Conservation (phyloP, 2,113 vertebrate genomes). For the Meriones unguiculatus region DNA sequence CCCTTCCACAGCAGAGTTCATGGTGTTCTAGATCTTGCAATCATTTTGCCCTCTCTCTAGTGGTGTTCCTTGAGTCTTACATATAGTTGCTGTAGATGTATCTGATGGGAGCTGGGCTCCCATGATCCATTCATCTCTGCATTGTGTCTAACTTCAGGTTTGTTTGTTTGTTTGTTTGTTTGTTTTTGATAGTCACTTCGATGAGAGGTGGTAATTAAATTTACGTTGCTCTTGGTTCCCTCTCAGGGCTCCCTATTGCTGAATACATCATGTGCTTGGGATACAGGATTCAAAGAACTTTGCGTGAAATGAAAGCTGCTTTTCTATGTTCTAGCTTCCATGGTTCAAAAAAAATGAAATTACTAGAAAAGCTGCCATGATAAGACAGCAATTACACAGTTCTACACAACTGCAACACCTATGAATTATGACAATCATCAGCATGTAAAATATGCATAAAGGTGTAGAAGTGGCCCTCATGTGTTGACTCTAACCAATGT, state of each 20-base stretch:
- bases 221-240: not conserved
- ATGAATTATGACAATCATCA: not conserved
- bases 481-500: not conserved
- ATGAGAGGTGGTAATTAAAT: not conserved
- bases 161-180: no score
- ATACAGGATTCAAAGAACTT: not conserved
- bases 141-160: not conserved
- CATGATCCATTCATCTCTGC: not conserved
- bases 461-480: not conserved
- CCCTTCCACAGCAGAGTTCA: not conserved
- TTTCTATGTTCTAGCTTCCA: not conserved
- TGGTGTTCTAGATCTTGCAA: not conserved
- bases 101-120: not conserved
- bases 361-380: not conserved
- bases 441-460: not conserved
- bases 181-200: not conserved
- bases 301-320: not conserved
- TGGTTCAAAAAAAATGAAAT: no score
- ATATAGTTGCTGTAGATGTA: not conserved
- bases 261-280: not conserved
- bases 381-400: not conserved
- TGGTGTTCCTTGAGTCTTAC: not conserved
- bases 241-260: not conserved
- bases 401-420: not conserved
- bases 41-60: not conserved